These are phyloP conservation scores for Drosophila subobscura DNA, from an alignment of 1,140 invertebrate species.

Conservation along the genomic window DNA sequence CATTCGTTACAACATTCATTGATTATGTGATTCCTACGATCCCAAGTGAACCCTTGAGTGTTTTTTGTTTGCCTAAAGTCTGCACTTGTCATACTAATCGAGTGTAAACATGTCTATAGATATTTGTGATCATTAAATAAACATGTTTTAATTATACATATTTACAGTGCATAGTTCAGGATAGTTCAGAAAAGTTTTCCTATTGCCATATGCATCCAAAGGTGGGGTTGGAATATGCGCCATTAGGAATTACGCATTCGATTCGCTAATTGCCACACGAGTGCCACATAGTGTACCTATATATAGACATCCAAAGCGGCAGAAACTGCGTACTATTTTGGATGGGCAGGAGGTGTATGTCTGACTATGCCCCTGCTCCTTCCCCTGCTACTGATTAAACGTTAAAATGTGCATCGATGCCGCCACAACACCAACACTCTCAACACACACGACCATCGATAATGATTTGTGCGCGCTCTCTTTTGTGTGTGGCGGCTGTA, in stretches of 20 bases:
- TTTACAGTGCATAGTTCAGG: too few species aligned
- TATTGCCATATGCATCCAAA: conserved; percentile 1
- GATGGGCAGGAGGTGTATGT: background rate
- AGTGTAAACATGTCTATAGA: background rate
- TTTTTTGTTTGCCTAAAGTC: too few species aligned
- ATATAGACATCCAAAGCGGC: conserved; percentile 17
- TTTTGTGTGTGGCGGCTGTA: conserved; percentile 32
- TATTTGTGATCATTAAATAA: conserved; percentile 22
- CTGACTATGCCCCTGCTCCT: conserved; percentile 1
- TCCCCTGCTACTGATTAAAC: too few species aligned
- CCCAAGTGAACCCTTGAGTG: too few species aligned
- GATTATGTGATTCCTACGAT: too few species aligned
- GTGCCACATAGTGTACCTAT: conserved; percentile 7
- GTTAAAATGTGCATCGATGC: conserved; percentile 9
- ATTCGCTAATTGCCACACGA: conserved; percentile 29
- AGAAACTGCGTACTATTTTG: conserved; percentile 27
- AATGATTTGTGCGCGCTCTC: conserved; percentile 5
- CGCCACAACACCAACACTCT: too few species aligned
- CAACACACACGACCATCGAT: conserved; percentile 1
- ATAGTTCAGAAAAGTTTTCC: background rate
- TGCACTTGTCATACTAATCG: background rate
- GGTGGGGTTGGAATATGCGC: conserved; percentile 7
- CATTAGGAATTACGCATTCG: conserved; percentile 27
- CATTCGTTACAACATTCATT: too few species aligned
- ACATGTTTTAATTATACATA: conserved; percentile 36